phyloP scores from a whole-genome alignment of 2,888 invertebrate species.

The Hirtodrosophila duncani region DNA sequence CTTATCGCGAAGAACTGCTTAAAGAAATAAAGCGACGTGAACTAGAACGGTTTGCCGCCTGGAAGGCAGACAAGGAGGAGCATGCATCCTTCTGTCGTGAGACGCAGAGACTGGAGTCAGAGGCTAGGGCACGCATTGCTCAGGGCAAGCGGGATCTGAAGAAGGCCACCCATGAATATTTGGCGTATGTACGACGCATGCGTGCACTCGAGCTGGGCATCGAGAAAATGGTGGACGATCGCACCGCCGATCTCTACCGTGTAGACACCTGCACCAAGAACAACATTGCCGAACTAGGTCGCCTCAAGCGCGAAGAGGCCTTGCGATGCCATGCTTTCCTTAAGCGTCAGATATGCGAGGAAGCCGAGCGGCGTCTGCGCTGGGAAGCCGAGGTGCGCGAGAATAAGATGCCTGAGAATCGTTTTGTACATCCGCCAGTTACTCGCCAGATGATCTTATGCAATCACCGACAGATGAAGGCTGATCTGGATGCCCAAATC shows the following conservation, averaged over 20 bases:
- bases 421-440: constrained; percentile 56
- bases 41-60: constrained; percentile 24
- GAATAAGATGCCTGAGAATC: constrained; percentile 69
- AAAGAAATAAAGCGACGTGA: constrained; percentile 48
- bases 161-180: constrained; percentile 62
- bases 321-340: constrained; percentile 57
- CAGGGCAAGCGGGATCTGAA: constrained; percentile 47
- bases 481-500: constrained; percentile 64
- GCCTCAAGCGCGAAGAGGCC: constrained; percentile 56
- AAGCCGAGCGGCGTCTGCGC: constrained; percentile 57
- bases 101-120: constrained; percentile 51
- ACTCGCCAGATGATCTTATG: constrained; percentile 41
- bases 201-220: constrained; percentile 56
- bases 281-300: constrained; percentile 40
- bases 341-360: constrained; percentile 68
- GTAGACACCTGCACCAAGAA: constrained; percentile 64
- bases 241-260: constrained; percentile 61
- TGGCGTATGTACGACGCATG: constrained; percentile 65
- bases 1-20: constrained; percentile 60
- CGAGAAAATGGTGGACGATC: constrained; percentile 53
- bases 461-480: constrained; percentile 38
- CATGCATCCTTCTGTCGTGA: constrained; percentile 62
- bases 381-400: constrained; percentile 62
- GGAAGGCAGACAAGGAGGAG: constrained; percentile 44
- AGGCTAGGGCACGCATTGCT: constrained; percentile 37